Percentiles rank a stretch among this genome's conserved stretches.
These are phyloP conservation scores for Latrodectus hesperus DNA, from an alignment of 2,888 invertebrate species.

Conservation along the genomic window DNA sequence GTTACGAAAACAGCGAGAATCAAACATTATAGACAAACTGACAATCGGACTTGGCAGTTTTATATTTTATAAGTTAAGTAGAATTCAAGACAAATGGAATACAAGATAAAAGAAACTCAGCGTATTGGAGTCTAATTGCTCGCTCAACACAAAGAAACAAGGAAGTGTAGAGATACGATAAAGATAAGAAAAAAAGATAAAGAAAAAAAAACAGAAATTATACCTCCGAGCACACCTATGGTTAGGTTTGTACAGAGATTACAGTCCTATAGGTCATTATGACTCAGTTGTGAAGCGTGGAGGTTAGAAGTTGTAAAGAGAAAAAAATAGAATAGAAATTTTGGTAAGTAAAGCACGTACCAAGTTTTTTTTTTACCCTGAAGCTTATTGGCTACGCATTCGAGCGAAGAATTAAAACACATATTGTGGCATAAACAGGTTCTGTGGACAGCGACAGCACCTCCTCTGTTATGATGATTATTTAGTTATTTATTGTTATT, in stretches of 20 bases:
- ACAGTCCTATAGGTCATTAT: slow-evolving; percentile 25
- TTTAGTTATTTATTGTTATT: neutral
- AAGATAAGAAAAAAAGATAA: neutral
- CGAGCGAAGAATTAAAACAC: slow-evolving; percentile 8
- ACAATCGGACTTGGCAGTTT: too few relatives aligned
- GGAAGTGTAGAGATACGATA: neutral
- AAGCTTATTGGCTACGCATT: slow-evolving; percentile 35
- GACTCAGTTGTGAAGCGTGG: slow-evolving; percentile 15
- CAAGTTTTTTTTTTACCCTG: neutral
- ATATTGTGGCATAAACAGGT: slow-evolving; percentile 23
- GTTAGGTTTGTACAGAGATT: slow-evolving; percentile 25
- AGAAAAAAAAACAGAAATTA: slow-evolving; percentile 12
- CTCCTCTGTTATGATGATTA: neutral
- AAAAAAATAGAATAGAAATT: slow-evolving; percentile 9
- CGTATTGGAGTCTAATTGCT: neutral
- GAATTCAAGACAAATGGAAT: too few relatives aligned
- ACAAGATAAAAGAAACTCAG: neutral
- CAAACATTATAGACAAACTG: too few relatives aligned
- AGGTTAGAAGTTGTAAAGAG: neutral
- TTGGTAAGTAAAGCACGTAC: slow-evolving; percentile 22
- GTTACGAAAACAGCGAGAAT: too few relatives aligned
- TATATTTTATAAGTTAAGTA: too few relatives aligned
- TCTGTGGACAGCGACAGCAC: neutral
- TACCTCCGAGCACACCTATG: neutral
- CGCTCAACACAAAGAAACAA: neutral